Evolutionary conservation across 2,113 vertebrate genomes (phyloP), one percentile per base, ranked within the genome.

Genomic region (Tragelaphus scriptus): DNA sequence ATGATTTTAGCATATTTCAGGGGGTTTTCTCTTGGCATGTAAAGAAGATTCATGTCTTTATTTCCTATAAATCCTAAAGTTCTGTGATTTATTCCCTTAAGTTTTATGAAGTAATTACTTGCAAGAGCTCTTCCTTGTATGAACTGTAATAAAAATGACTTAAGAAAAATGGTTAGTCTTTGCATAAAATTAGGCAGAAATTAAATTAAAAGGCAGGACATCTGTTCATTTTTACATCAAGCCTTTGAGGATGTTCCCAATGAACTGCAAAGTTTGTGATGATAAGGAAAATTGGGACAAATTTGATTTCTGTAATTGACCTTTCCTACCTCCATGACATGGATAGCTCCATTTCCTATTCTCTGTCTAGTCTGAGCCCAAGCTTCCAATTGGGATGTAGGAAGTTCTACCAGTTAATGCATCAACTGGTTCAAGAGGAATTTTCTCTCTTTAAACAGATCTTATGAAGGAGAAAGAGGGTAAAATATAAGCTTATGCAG

Each of bases 61-160:
- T 91, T 97, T 93, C 32, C 89, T 87, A 96, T 95, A 97, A 97
- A 97, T 98, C 93, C 95, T 90, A 14, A 98, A 97, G 89, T 97
- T 97, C 93, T 90, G 17, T 98, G 97, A 98, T 97, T 98, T 97
- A 98, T 95, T 96, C 87, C 87, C 84, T 94, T 61, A 91, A 97
- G 89, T 98, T 98, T 98, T 98, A 97, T 95, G 90, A 97, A 97
- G 95, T 97, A 98, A 98, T 98, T 98, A 97, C 95, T 97, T 95
- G 82, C 89, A 97, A 97, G 94, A 97, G 68, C 58, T 97, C 96
- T 97, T 97, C 90, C 84, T 97, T 96, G 97, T 96, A 92, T 97
- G 97, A 97, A 98, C 59, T 97, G 75, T 94, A 98, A 97, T 98
- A 98, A 98, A 98, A 97, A 97, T 97, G 94, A 98, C 96, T 98